Evolutionary conservation across 2,797 vertebrate species (phyloP).

Genomic region (Siniperca scherzeri): DNA sequence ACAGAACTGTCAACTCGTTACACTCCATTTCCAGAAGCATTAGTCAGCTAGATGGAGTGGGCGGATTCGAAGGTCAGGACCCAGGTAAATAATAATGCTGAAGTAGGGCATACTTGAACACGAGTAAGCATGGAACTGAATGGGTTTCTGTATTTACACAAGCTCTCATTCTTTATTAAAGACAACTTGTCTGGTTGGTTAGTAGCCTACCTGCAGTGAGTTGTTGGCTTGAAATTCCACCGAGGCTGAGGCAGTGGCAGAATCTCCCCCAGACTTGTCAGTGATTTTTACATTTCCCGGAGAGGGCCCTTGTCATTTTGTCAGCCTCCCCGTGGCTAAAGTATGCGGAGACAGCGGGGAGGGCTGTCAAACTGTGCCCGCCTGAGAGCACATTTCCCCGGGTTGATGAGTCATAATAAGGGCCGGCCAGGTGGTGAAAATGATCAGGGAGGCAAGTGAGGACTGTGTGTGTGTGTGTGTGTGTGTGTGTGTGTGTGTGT

Average conservation of each 20-base stretch:
- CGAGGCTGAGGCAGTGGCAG: constrained; percentile 47
- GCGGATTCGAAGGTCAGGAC: too few species aligned
- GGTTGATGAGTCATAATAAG: constrained; percentile 80
- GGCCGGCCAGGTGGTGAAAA: constrained; percentile 69
- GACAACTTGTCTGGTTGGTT: constrained; percentile 28
- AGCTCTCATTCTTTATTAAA: constrained; percentile 30
- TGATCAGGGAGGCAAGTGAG: constrained; percentile 38
- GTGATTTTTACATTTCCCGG: constrained; percentile 59
- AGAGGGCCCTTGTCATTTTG: constrained; percentile 75
- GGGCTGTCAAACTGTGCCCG: constrained; percentile 76
- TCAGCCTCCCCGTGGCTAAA: constrained; percentile 73
- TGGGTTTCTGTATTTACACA: not conserved
- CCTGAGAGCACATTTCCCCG: constrained; percentile 59
- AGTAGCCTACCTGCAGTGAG: constrained; percentile 22
- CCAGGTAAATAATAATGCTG: too few species aligned
- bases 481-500: constrained; percentile 10
- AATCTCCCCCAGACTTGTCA: constrained; percentile 66
- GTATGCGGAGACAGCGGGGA: constrained; percentile 70
- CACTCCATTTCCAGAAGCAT: too few species aligned
- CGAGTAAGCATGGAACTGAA: not conserved
- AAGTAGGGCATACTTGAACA: too few species aligned
- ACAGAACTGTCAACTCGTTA: too few species aligned
- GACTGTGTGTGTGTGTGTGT: constrained; percentile 8
- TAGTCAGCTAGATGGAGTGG: too few species aligned
- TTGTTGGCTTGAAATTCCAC: constrained; percentile 42